Evolutionary conservation across 2,888 invertebrate species (phyloP).

Genomic region (Acanthoscelides obtectus): DNA sequence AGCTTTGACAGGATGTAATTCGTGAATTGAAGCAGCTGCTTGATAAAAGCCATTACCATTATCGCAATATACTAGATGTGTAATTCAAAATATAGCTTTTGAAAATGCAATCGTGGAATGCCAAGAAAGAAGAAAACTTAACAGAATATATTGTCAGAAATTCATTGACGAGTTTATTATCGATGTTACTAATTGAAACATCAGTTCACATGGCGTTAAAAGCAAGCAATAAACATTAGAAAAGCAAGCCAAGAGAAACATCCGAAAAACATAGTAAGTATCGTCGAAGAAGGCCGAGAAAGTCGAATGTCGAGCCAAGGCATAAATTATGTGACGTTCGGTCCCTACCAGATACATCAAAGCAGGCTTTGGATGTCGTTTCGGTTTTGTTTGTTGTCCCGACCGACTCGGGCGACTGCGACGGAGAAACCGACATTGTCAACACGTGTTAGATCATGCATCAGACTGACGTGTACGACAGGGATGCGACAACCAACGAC

Average conservation of each 20-base stretch:
- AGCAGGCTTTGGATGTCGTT: slow-evolving; percentile 28
- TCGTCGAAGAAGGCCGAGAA: slow-evolving; percentile 11
- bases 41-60: too few relatives aligned
- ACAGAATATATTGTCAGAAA: too few relatives aligned
- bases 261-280: background rate
- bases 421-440: slow-evolving; percentile 23
- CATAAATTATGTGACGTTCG: slow-evolving; percentile 27
- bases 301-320: slow-evolving; percentile 5
- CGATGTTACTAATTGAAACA: background rate
- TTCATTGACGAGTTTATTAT: too few relatives aligned
- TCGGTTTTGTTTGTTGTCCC: slow-evolving; percentile 24
- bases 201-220: background rate
- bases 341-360: slow-evolving; percentile 27
- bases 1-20: too few relatives aligned
- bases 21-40: too few relatives aligned
- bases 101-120: too few relatives aligned
- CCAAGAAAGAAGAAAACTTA: too few relatives aligned
- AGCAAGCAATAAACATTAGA: too few relatives aligned
- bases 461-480: slow-evolving; percentile 18
- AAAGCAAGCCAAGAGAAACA: background rate
- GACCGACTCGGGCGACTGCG: slow-evolving; percentile 2
- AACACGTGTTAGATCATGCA: slow-evolving; percentile 35
- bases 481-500: slow-evolving; percentile 32
- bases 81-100: too few relatives aligned
- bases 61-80: too few relatives aligned